Evolutionary conservation across 2,888 invertebrate species (phyloP), one percentile per base, ranked within the genome.

Genomic region (Drosophila vallismaia): DNA sequence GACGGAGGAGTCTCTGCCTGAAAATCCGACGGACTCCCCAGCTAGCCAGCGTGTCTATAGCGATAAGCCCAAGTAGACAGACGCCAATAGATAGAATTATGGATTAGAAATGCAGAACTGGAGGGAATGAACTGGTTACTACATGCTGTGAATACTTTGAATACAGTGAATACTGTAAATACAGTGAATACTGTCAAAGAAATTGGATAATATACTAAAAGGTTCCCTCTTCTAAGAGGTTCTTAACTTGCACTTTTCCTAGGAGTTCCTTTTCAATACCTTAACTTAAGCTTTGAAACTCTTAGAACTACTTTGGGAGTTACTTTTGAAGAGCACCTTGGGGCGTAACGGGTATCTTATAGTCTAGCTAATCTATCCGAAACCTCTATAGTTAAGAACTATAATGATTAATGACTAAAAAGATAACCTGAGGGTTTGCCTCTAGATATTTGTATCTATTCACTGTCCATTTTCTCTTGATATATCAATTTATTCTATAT

Each of bases 21-120:
- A n/a, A 36, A 4, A n/a, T 33, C 33, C 33, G 33, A 3, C 33
- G 33, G 33, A 33, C 36, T n/a, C 36, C 3, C n/a, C 53, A 45
- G 44, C 9, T 31, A 63, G 66, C 63, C 63, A 66, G 66, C 53
- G 52, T 63, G 63, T 63, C 63, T 66, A 6, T 36, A n/a, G 5
- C 6, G 36, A 36, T 36, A 36, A 36, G 36, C 10, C 31, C 9
- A 8, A 8, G 33, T 10, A 6, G 36, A n/a, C 36, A 36, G 28
- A 3, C 14, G 33, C 33, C 33, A 33, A n/a, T n/a, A 33, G 33
- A 33, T 33, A 5, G 33, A 33, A 19, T 28, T 28, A 36, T 36
- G 36, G 36, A 36, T 36, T 36, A 36, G 36, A 36, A 36, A 36
- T 36, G 36, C 36, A 36, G 36, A 36, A 36, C n/a, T n/a, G n/a